Base-by-base conservation (phyloP, 2,797 vertebrate species). In the Myripristis murdjan region DNA sequence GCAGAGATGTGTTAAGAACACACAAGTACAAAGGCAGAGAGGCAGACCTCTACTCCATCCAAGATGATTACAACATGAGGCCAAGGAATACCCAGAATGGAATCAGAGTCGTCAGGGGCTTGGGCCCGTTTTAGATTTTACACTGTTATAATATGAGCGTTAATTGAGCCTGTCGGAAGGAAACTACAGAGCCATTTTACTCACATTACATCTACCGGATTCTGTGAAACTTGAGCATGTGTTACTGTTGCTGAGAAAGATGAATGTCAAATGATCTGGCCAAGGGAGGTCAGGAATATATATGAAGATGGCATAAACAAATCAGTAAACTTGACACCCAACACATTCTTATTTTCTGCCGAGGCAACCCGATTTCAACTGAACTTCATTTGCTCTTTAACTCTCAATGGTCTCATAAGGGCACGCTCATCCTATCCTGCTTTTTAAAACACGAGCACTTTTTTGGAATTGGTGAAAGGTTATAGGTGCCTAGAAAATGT, bases 141-240 rank as follows among this genome's bases (percentile, higher is more conserved):
- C 41, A 55, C 28, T 49, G 55, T 51, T 26, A 18, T 68, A 41
- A 66, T 44, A 3, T 5, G 47, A 67, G 47, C 49, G 31, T 55
- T 46, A 68, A 81, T 60, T 31, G 37, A 58, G n/a, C 41, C 48
- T 2, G 59, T 64, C 26, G 20, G 12, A 7, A 12, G 64, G 43
- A 64, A 57, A 77, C 51, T 41, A 1, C 12, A 37, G 37, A 22
- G 41, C 55, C 22, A 23, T 69, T 81, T 79, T 47, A 73, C 73
- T 84, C 62, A 55, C 18, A 61, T 57, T 68, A 74, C 67, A 35
- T 77, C 58, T 37, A 6, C 39, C 37, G 16, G 57, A 69, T 64
- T 41, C 66, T 55, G 47, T 73, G 80, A 84, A 79, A 87, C 77
- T 28, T 26, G 67, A 90, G 75, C 56, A 65, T 59, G 84, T 70